Conservation (phyloP, 2,113 vertebrate genomes). For the Misgurnus mizolepis region DNA sequence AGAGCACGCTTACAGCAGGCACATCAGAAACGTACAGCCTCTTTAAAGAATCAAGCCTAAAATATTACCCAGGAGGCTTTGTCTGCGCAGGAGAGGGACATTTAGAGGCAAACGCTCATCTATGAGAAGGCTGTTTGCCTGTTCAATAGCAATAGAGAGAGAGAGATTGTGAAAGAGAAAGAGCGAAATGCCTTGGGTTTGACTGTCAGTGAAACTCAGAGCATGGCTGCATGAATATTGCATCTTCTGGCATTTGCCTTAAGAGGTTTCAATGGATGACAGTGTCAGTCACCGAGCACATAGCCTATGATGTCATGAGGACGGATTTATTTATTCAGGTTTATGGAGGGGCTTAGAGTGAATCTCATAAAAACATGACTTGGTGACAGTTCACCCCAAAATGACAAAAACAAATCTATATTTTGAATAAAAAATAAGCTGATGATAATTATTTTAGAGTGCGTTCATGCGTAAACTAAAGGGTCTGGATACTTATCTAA, state of each 20-base stretch:
- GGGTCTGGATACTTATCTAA: no score
- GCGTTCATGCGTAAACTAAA: no score
- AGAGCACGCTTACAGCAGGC: slow-evolving; percentile 42
- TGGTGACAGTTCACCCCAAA: not conserved
- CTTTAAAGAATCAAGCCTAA: slow-evolving; percentile 35
- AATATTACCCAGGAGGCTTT: slow-evolving; percentile 33
- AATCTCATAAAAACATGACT: not conserved
- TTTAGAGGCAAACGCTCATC: slow-evolving; percentile 42
- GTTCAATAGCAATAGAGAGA: slow-evolving; percentile 6
- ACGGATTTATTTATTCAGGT: slow-evolving; percentile 57
- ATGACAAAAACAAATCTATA: not conserved
- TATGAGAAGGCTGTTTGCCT: slow-evolving; percentile 34
- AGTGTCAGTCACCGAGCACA: slow-evolving; percentile 56
- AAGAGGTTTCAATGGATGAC: slow-evolving; percentile 51
- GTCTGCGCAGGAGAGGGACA: slow-evolving; percentile 24
- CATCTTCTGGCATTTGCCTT: slow-evolving; percentile 62
- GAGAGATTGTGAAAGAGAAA: not conserved
- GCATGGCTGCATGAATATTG: slow-evolving; percentile 60
- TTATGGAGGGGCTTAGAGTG: slow-evolving; percentile 1
- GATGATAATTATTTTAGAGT: no score
- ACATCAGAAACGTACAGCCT: slow-evolving; percentile 29
- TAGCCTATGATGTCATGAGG: slow-evolving; percentile 56
- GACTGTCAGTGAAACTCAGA: slow-evolving; percentile 51
- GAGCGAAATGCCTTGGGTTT: slow-evolving; percentile 8
- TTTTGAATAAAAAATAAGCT: no score